Percentiles rank a stretch among this genome's conserved stretches.
Evolutionary conservation across 2,113 vertebrate genomes (phyloP).

Genomic region (Ancistrus triradiatus): DNA sequence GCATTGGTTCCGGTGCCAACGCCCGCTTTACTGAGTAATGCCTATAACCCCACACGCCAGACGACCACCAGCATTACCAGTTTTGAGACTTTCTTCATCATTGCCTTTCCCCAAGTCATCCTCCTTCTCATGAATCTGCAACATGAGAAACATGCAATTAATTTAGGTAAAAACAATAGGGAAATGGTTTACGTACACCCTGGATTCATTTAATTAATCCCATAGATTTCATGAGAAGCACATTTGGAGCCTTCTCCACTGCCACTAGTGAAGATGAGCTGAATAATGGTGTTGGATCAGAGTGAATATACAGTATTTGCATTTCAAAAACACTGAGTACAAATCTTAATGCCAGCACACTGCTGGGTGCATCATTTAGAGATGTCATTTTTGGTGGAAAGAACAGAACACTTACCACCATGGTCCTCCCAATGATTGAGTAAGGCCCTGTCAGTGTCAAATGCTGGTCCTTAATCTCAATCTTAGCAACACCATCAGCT

Average conservation of each 20-base stretch:
- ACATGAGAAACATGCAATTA: background rate
- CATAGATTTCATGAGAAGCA: too few relatives aligned
- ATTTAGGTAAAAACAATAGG: too few relatives aligned
- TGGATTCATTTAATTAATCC: too few relatives aligned
- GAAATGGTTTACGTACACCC: too few relatives aligned
- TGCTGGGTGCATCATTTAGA: too few relatives aligned
- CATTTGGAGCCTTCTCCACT: too few relatives aligned
- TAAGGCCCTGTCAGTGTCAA: conserved; percentile 70
- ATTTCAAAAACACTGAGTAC: too few relatives aligned
- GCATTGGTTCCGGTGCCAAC: conserved; percentile 37
- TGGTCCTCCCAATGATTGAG: conserved; percentile 85
- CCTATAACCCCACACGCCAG: conserved; percentile 96
- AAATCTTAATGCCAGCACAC: too few relatives aligned
- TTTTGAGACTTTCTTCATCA: conserved; percentile 84
- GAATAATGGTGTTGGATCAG: too few relatives aligned
- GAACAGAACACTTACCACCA: conserved; percentile 97
- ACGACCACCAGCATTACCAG: conserved; percentile 88
- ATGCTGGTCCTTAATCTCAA: conserved; percentile 65
- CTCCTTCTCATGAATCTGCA: conserved; percentile 83
- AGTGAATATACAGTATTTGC: too few relatives aligned
- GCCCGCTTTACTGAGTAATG: conserved; percentile 66
- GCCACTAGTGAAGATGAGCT: too few relatives aligned
- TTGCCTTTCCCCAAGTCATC: conserved; percentile 91
- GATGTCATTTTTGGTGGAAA: too few relatives aligned
- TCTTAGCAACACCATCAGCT: conserved; percentile 63